phyloP scores from a whole-genome alignment of 1,140 invertebrate genomes.

The Cylas formicarius region DNA sequence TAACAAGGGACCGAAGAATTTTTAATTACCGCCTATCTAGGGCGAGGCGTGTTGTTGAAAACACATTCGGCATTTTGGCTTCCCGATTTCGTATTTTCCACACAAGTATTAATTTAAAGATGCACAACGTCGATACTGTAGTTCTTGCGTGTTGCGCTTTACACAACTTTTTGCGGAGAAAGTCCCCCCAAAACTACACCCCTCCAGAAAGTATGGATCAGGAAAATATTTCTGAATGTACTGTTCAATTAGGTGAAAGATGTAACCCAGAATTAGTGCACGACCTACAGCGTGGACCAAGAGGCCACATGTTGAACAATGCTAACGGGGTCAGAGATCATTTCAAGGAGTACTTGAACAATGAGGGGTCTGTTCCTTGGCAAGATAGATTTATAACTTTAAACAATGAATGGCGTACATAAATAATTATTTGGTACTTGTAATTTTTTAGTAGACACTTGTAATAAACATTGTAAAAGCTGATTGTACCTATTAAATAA shows the following conservation, averaged over 20 bases:
- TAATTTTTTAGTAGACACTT: no score
- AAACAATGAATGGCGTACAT: conserved; percentile 8
- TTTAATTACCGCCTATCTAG: conserved; percentile 8
- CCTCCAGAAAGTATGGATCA: conserved; percentile 13
- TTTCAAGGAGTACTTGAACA: conserved; percentile 15
- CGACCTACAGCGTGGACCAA: conserved; percentile 11
- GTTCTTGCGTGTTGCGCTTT: not conserved
- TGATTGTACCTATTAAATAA: no score
- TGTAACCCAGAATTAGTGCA: conserved; percentile 13
- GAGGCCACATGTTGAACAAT: conserved; percentile 1
- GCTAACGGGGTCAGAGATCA: conserved; percentile 4
- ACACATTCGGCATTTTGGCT: conserved; percentile 11
- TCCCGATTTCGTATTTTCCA: conserved; percentile 5
- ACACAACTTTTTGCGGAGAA: conserved; percentile 17
- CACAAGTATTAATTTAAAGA: conserved; percentile 5
- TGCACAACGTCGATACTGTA: not conserved
- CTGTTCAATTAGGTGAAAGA: conserved; percentile 14
- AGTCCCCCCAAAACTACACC: conserved; percentile 7
- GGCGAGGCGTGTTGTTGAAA: conserved; percentile 10
- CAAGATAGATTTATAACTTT: conserved; percentile 18
- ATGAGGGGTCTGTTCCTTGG: conserved; percentile 15
- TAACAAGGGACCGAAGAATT: conserved; percentile 4
- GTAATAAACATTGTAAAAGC: no score
- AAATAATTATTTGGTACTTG: no score
- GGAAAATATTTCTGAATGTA: conserved; percentile 15